These are phyloP conservation scores for Virgularia gustaviana DNA, from an alignment of 92 coral and sea anemone species.

Conservation along the genomic window DNA sequence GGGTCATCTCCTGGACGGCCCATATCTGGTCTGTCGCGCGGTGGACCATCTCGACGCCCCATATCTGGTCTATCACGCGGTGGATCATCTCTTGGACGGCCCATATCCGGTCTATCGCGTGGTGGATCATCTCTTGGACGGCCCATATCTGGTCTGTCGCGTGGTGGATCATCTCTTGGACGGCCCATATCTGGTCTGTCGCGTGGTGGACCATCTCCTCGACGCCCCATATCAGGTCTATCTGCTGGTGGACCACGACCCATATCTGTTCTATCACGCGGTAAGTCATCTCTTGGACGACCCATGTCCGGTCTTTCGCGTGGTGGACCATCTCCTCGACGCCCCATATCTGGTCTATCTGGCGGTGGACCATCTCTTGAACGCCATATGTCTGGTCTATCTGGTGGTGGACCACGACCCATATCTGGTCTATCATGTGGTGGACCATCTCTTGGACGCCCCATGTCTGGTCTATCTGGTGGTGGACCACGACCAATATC, in stretches of 20 bases:
- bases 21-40: slow-evolving; percentile 5
- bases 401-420: slow-evolving; percentile 9
- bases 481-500: slow-evolving; percentile 6
- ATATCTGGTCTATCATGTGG: slow-evolving; percentile 4
- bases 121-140: not conserved
- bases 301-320: not conserved
- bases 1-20: slow-evolving; percentile 10
- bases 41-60: not conserved
- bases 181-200: slow-evolving; percentile 6
- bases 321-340: slow-evolving; percentile 11
- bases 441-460: not conserved
- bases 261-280: slow-evolving; percentile 16
- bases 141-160: slow-evolving; percentile 2
- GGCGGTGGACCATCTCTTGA: not conserved
- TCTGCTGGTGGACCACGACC: not conserved
- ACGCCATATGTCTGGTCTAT: slow-evolving; percentile 15
- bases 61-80: slow-evolving; percentile 1
- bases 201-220: not conserved
- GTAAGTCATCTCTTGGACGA: slow-evolving; percentile 14
- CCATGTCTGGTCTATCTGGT: slow-evolving; percentile 21
- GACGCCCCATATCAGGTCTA: not conserved
- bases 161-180: not conserved
- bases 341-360: slow-evolving; percentile 20
- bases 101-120: slow-evolving; percentile 12
- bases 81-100: slow-evolving; percentile 8